Percentiles rank a stretch among this genome's conserved stretches.
These are phyloP conservation scores for Carabus problematicus DNA, from an alignment of 2,888 invertebrate species.

Conservation along the genomic window DNA sequence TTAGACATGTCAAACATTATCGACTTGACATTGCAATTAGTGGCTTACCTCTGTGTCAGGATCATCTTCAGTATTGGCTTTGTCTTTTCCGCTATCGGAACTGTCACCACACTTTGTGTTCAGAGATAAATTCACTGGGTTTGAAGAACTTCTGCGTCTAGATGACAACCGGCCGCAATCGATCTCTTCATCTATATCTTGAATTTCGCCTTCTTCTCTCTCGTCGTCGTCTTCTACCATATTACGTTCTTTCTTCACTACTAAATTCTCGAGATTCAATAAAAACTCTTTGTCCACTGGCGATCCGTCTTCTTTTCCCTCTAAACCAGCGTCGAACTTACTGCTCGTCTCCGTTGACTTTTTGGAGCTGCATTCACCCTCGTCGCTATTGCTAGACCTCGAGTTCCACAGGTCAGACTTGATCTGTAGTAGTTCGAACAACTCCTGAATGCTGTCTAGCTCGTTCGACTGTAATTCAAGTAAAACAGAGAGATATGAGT, in stretches of 20 bases:
- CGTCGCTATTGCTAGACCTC: slow-evolving; percentile 56
- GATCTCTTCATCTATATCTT: slow-evolving; percentile 61
- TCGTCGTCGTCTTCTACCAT: slow-evolving; percentile 48
- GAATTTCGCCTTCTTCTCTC: slow-evolving; percentile 63
- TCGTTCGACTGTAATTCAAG: slow-evolving; percentile 72
- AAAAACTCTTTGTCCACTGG: slow-evolving; percentile 43
- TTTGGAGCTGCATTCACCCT: slow-evolving; percentile 62
- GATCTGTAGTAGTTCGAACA: slow-evolving; percentile 83
- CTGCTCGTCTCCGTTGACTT: slow-evolving; percentile 61
- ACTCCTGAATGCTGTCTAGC: slow-evolving; percentile 82
- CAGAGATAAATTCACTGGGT: slow-evolving; percentile 81
- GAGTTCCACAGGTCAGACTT: slow-evolving; percentile 81
- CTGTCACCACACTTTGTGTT: slow-evolving; percentile 67
- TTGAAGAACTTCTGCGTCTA: slow-evolving; percentile 76
- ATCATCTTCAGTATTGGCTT: slow-evolving; percentile 53
- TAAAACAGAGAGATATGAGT: too few species aligned
- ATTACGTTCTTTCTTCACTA: slow-evolving; percentile 57
- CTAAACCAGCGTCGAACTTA: slow-evolving; percentile 62
- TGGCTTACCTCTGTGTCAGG: slow-evolving; percentile 55
- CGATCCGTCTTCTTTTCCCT: slow-evolving; percentile 60
- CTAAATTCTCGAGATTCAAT: slow-evolving; percentile 44
- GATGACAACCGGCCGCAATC: slow-evolving; percentile 62
- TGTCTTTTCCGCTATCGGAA: slow-evolving; percentile 59
- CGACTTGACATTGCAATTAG: too few species aligned
- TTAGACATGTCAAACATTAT: too few species aligned